Evolutionary conservation across 2,797 vertebrate species (phyloP).

Genomic region (Chlorospingus semifuscus): DNA sequence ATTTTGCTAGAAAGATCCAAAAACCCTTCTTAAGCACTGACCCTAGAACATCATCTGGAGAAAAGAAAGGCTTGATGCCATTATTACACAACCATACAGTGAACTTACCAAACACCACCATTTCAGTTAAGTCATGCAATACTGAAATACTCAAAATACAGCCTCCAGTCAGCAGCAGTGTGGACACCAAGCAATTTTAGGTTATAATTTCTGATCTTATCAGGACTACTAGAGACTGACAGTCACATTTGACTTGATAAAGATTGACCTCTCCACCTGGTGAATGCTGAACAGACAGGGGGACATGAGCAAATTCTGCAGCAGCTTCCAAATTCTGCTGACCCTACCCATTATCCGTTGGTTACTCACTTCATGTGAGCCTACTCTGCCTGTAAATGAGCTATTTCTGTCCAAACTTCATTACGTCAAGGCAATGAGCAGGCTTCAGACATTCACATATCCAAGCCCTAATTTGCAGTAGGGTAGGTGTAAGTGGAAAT

Average conservation of each 20-base stretch:
- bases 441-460: not conserved
- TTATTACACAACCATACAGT: not conserved
- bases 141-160: not conserved
- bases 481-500: conserved; percentile 14
- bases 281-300: not conserved
- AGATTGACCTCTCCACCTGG: not conserved
- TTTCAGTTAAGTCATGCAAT: not conserved
- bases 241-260: not conserved
- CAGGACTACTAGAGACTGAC: not conserved
- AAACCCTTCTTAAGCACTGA: not conserved
- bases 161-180: not conserved
- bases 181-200: not conserved
- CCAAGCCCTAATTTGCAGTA: not conserved
- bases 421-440: not conserved
- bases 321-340: not conserved
- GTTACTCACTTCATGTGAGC: not conserved
- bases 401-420: not conserved
- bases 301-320: not conserved
- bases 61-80: not conserved
- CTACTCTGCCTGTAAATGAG: not conserved
- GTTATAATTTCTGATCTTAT: not conserved
- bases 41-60: not conserved
- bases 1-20: not conserved
- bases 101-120: not conserved
- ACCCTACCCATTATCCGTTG: not conserved